Evolutionary conservation across 2,797 vertebrate genomes (phyloP).

Genomic region (Chaetophractus vellerosus): DNA sequence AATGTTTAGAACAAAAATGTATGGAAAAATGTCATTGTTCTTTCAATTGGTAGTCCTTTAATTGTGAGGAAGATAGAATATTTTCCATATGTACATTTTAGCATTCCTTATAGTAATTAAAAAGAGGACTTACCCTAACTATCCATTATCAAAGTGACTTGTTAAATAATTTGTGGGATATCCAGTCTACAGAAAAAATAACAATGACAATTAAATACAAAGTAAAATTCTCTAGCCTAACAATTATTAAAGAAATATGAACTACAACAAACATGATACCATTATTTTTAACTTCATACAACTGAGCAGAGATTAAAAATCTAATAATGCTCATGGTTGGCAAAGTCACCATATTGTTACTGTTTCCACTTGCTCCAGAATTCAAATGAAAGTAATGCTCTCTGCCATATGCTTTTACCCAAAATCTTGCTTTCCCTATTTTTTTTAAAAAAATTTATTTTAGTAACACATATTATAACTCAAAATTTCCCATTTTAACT

Average conservation of each 20-base stretch:
- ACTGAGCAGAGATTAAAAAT: not conserved
- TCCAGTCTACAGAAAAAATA: not conserved
- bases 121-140: not conserved
- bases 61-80: not conserved
- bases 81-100: not conserved
- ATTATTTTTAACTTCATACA: not conserved
- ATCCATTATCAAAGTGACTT: constrained; percentile 31
- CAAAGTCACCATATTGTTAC: not conserved
- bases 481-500: too few relatives aligned
- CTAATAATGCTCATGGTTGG: not conserved
- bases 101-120: constrained; percentile 48
- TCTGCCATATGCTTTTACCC: not conserved
- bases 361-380: not conserved
- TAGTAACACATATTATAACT: too few relatives aligned
- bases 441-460: not conserved
- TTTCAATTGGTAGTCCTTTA: constrained; percentile 31
- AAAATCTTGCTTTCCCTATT: not conserved
- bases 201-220: constrained; percentile 16
- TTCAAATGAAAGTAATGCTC: constrained; percentile 16
- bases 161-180: constrained; percentile 51
- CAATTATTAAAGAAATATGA: not conserved
- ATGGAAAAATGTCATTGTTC: constrained; percentile 15
- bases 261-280: not conserved
- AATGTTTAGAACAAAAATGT: constrained; percentile 36
- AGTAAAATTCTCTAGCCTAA: not conserved